Conservation (phyloP, 2,113 vertebrate species). For the Muscicapa adusta region DNA sequence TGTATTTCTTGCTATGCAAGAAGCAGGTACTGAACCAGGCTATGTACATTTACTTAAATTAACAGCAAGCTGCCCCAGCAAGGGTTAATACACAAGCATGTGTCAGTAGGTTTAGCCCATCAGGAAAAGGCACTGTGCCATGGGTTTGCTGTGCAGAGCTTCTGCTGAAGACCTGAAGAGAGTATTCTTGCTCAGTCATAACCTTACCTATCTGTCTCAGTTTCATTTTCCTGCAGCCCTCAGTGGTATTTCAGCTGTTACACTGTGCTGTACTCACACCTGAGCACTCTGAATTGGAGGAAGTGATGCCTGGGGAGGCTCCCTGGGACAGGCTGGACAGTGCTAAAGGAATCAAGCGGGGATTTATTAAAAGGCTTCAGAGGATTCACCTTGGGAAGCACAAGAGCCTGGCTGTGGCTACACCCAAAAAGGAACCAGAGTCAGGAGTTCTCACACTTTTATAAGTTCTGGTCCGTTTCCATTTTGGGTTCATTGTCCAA, state of each 20-base stretch:
- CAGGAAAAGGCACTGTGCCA: neutral
- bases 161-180: neutral
- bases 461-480: neutral
- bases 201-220: neutral
- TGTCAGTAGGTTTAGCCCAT: neutral
- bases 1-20: neutral
- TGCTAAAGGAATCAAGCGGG: neutral
- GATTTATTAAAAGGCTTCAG: neutral
- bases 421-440: accelerated
- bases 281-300: neutral
- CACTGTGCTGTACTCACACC: neutral
- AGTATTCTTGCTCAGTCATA: neutral
- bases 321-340: neutral
- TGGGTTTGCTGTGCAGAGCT: neutral
- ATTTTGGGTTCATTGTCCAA: neutral
- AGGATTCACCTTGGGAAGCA: neutral
- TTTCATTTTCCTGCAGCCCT: neutral
- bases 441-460: accelerated
- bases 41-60: accelerated
- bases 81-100: neutral
- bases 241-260: neutral
- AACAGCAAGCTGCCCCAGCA: neutral
- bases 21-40: too few relatives aligned
- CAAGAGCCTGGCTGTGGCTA: accelerated
- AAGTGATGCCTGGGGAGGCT: neutral